phyloP scores from a whole-genome alignment of 2,888 invertebrate species.

The Spialia ferax region DNA sequence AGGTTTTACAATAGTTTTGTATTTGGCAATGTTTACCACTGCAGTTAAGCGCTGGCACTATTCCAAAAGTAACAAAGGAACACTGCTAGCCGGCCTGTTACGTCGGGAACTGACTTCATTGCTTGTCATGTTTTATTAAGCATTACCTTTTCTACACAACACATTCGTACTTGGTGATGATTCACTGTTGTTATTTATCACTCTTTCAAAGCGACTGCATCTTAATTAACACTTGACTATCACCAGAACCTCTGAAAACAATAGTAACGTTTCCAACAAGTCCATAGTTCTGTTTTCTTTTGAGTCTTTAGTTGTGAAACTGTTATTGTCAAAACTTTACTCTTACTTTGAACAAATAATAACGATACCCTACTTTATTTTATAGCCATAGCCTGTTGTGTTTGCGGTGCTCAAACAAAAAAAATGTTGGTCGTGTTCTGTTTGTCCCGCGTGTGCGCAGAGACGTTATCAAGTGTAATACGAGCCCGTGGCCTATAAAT shows the following conservation, averaged over 20 bases:
- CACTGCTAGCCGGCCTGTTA: constrained; percentile 38
- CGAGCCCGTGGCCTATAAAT: constrained; percentile 76
- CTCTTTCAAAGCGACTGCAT: not conserved
- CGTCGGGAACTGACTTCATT: constrained; percentile 33
- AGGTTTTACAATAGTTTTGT: constrained; percentile 37
- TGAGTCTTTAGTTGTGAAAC: not conserved
- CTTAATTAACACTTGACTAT: not conserved
- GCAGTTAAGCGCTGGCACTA: constrained; percentile 48
- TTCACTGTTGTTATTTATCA: constrained; percentile 4
- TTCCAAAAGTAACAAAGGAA: constrained; percentile 49
- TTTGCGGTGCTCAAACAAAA: constrained; percentile 63
- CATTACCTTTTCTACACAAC: constrained; percentile 23
- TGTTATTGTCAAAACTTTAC: constrained; percentile 17
- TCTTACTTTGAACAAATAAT: constrained; percentile 17
- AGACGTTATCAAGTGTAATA: constrained; percentile 79
- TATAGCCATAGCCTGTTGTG: constrained; percentile 54
- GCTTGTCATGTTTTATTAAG: constrained; percentile 40
- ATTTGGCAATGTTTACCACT: constrained; percentile 47
- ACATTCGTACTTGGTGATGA: not conserved
- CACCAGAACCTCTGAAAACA: not conserved
- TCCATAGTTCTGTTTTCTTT: not conserved
- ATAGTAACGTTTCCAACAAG: not conserved
- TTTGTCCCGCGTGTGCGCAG: constrained; percentile 60
- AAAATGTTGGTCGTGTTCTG: constrained; percentile 54
- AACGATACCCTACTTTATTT: constrained; percentile 36